These are phyloP conservation scores for Myocastor coypus DNA, from an alignment of 2,113 vertebrate genomes.

Conservation along the genomic window DNA sequence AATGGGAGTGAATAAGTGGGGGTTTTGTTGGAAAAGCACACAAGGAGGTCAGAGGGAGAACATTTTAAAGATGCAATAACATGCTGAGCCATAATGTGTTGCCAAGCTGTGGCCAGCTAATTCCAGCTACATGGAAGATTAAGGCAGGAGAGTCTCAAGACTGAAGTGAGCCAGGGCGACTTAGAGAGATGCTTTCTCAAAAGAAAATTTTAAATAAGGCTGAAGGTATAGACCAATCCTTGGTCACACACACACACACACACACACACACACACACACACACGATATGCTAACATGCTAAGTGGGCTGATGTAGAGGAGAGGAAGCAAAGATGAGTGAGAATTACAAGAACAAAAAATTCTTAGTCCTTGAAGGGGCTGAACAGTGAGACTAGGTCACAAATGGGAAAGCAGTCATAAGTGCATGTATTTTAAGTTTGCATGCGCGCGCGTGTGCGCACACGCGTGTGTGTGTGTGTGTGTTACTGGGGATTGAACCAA, in stretches of 20 bases:
- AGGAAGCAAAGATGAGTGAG: not conserved
- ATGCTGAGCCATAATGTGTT: not conserved
- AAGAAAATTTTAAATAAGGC: not conserved
- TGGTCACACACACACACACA: not conserved
- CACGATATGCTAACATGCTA: not conserved
- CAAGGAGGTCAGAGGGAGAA: not conserved
- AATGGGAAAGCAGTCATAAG: not conserved
- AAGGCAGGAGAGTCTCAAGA: not conserved
- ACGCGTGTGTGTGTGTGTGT: not conserved
- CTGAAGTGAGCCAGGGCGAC: not conserved
- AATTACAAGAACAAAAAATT: not conserved
- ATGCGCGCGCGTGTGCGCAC: not conserved
- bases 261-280: not conserved
- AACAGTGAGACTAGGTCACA: not conserved
- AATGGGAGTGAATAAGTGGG: constrained; percentile 4
- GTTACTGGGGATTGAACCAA: not conserved
- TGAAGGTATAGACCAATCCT: not conserved
- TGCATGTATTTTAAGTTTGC: not conserved
- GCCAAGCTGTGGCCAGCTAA: not conserved
- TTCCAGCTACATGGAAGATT: not conserved
- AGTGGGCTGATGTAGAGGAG: not conserved
- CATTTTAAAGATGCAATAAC: not conserved
- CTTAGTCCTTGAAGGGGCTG: not conserved
- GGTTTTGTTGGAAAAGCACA: not conserved
- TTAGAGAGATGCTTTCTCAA: not conserved